Base-by-base conservation (phyloP, 2,113 vertebrate species). In the Nycticryphes semicollaris region DNA sequence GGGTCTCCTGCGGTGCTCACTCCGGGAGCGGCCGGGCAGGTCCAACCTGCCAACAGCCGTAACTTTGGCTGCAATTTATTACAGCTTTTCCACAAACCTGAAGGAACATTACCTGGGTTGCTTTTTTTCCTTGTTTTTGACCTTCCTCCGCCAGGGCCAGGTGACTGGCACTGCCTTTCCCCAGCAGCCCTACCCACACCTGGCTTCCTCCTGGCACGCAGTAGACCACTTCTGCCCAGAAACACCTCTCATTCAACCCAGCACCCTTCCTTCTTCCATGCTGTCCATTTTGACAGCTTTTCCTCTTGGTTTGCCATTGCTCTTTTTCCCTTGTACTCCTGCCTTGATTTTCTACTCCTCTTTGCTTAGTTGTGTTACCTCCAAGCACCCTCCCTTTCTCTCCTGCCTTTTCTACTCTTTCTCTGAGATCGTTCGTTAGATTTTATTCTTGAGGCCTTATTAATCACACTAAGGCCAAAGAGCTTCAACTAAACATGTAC, bases 161-260 rank as follows among this genome's bases (percentile, higher is more conserved):
- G 88, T 93, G 79, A 80, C 59, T 90, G 85, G 75, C 37, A 94
- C 83, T 66, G 88, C 59, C 75, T 88, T 83, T 74, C 79, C 10
- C 90, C 63, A 23, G 22, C 41, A 73, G 60, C 68, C 79, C 53
- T 62, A 67, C 79, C 63, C 7, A 0, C 31, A 39, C 41, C 47
- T 0, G 0, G 47, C 51, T 41, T 84, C 72, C 33, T 89, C 66
- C 53, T 77, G 28, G 3, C 33, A 15, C 1, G 0, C 47, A 57
- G 24, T 1, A 3, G 31, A 20, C 16, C 48, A 12, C 25, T 8
- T 27, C n/a, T 69, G 47, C 28, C 41, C 21, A 84, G 72, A 60
- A 83, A 72, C 14, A 39, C 20, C 3, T 7, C 7, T 7, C 19
- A 33, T 67, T 43, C 59, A 77, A n/a, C 7, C 14, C 37, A 77